Evolutionary conservation across 2,797 vertebrate species (phyloP), one percentile per base, ranked within the genome.

Genomic region (Falco cherrug): DNA sequence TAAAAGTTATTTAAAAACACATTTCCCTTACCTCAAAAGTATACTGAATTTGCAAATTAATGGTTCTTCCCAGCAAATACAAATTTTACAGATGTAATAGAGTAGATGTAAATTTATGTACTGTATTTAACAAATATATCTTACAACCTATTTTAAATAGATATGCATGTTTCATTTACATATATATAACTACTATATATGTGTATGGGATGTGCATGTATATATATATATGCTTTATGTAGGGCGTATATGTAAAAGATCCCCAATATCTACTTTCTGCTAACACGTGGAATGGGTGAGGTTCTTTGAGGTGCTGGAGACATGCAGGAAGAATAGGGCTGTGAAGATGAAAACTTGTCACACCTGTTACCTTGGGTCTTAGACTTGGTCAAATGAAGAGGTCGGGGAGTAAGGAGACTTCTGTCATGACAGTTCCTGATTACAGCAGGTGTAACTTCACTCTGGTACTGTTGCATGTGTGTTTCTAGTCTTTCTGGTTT

Each of bases 191-290:
- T 65, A 50, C 25, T 57, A 43, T 7, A 25, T 57, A 10, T 5
- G 1, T 18, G 2, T 43, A 41, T 37, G 18, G 13, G 6, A 11
- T 25, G 9, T 57, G 10, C 25, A 19, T 35, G 2, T 26, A 2
- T 21, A 26, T 18, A 8, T 12, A 3, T 57, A 2, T 9, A 37
- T 37, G 37, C 37, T 39, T 75, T 74, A 33, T 50, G 31, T 39
- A 41, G 17, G 4, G 1, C 26, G 5, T 85, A 7, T 21, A 31
- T 41, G 18, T 28, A 37, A 17, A 73, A 56, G 13, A 2, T 2
- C 6, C 8, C 29, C 47, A 45, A 21, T 33, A 59, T 0, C 3
- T 29, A 11, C 11, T 7, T 82, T 68, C 21, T 39, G 8, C 37
- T 78, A 29, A 21, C 13, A 20, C 64, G 54, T 4, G 25, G 18